Evolutionary conservation across 2,797 vertebrate species (phyloP), one percentile per base, ranked within the genome.

Genomic region (Melanotaenia parkinsoni): DNA sequence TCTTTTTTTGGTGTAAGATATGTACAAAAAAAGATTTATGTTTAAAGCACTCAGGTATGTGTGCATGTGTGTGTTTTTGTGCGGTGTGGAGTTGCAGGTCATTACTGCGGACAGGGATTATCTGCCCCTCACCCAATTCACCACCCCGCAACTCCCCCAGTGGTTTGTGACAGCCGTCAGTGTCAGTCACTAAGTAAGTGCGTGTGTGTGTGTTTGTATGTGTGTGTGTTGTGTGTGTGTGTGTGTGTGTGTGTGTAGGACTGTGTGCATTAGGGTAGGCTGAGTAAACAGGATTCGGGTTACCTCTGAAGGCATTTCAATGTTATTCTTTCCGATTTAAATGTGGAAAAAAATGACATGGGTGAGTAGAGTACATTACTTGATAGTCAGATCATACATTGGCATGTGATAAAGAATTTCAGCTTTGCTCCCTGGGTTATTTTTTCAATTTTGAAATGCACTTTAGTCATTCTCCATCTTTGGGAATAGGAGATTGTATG

Each of bases 41-140:
- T 50, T 26, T 51, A 33, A 0, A 12, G 22, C 10, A 50, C 18
- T n/a, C 20, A 47, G 9, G 53, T 57, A 58, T 53, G 32, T 37
- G 13, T 66, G 50, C 28, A 40, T 61, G 28, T 59, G 33, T 72
- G 57, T 43, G 71, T 74, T 64, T 50, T 24, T 28, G 1, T 11
- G 45, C 2, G 35, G 63, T 26, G n/a, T 57, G 22, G 33, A 72
- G 24, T 75, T 80, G 40, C 63, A 69, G 82, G 68, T 87, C 86
- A 85, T 90, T 92, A 89, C 81, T 89, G 72, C 64, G 85, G 70
- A 84, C 70, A 58, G 63, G 74, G 89, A 91, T 89, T 88, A 91
- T 88, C 87, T 65, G 9, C 22, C 35, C 56, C 57, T 30, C 59
- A 70, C 37, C 28, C 60, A 57, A 20, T 11, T 12, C n/a, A 32